Evolutionary conservation across 2,113 vertebrate species (phyloP), one percentile per base, ranked within the genome.

Genomic region (Anser brachyrhynchus): DNA sequence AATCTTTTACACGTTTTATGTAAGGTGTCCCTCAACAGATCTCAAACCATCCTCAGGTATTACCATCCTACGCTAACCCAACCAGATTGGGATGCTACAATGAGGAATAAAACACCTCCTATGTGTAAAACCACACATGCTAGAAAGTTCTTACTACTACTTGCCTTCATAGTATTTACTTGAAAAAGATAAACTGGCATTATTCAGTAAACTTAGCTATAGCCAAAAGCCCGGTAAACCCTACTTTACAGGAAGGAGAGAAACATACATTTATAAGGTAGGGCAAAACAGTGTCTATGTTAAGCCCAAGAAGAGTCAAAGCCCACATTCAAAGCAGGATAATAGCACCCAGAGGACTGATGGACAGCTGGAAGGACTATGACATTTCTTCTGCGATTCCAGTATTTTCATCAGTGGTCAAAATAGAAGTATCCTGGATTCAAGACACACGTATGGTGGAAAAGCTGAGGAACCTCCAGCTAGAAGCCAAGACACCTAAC

Each of bases 391-490:
- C 26, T 26, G 76, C 13, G 33, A n/a, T 20, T 85, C 21, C 28
- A 49, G 2, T 20, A 57, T 33, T 86, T 61, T 79, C 29, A 5
- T 19, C 57, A 80, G 46, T 2, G 0, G 33, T 28, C 58, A 39
- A 80, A 59, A 58, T 10, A 22, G 2, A 41, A 16, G 64, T 69
- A 11, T 46, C 39, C 35, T 28, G 6, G 29, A 66, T 87, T 82
- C 1, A 5, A 79, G n/a, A 14, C 25, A 74, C 29, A 14, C 1
- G 13, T 7, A 71, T 0, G 0, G 4, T 10, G 5, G 8, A 87
- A 81, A 71, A 57, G 23, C 21, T 22, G 33, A 61, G 10, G 15
- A 18, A 61, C 26, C 18, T 57, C 29, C 18, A 61, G 74, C 2
- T 10, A 78, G 18, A 84, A 67, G 7, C 39, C 70, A 71, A 66